Base-by-base conservation (phyloP, 2,888 invertebrate genomes). In the Chloroclysta siterata region DNA sequence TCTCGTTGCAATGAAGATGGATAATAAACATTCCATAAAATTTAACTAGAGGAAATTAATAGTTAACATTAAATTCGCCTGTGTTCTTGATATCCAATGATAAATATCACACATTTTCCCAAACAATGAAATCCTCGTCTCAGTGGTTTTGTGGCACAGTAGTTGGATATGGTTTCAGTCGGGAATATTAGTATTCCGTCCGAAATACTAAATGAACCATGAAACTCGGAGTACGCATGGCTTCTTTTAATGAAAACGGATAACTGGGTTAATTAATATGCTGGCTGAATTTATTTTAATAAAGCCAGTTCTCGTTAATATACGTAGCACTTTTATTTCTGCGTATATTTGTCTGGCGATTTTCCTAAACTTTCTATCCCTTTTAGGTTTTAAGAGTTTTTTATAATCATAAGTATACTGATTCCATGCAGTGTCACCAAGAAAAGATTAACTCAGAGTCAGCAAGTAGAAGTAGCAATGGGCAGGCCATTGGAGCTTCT, bases 201-300 rank as follows among this genome's bases (percentile, higher is more conserved):
- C 72, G 68, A 64, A 65, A 69, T 70, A 59, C 53, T 60, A 66
- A 72, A 72, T 72, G 72, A 72, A 65, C 64, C 70, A 59, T 63
- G 63, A 66, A 66, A 71, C 63, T 56, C 51, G 29, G 44, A 62
- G 55, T 65, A 71, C 63, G 63, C 48, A 66, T 66, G 69, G 65
- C 64, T 69, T 69, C 57, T 63, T 60, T 67, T 64, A 65, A 67
- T 66, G 64, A 67, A 69, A 67, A 69, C 64, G 55, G 67, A 46
- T 68, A 61, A 69, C 60, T 60, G 60, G 63, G 57, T 60, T 66
- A 64, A 64, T 64, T 41, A 58, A 54, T 41, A 64, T 63, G 47
- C 53, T 36, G 29, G 58, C 58, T 64, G 63, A 60, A 64, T 64
- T 58, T 39, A 39, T 39, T 39, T 39, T 60, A 48, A 46, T 53